phyloP scores from a whole-genome alignment of 2,888 invertebrate species.

The Melipona bicolor region DNA sequence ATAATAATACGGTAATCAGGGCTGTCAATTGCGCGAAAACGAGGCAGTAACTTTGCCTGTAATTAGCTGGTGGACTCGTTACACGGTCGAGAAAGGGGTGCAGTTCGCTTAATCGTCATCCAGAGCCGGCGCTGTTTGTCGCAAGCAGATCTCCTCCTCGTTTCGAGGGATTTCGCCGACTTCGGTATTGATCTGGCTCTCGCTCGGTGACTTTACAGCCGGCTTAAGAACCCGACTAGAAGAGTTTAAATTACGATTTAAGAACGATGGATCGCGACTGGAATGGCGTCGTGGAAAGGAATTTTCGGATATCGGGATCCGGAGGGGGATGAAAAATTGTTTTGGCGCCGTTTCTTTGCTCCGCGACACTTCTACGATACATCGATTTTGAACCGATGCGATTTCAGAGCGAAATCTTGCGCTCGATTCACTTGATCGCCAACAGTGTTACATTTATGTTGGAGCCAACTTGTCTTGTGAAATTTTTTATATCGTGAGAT shows the following conservation, averaged over 20 bases:
- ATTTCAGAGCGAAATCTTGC: no score
- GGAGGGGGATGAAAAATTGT: background rate
- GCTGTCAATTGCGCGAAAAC: conserved; percentile 45
- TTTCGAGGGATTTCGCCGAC: conserved; percentile 2
- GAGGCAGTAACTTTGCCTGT: conserved; percentile 40
- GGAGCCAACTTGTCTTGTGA: no score
- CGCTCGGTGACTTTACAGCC: background rate
- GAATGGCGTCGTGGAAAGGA: background rate
- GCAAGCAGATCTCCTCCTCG: background rate
- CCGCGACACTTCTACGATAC: background rate
- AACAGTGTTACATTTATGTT: no score
- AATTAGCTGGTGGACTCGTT: conserved; percentile 43
- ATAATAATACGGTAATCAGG: conserved; percentile 36
- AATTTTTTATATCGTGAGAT: no score
- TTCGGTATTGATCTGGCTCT: conserved; percentile 13
- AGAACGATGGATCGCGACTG: background rate
- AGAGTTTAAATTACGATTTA: conserved; percentile 19
- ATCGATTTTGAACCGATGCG: no score
- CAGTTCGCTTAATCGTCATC: conserved; percentile 3
- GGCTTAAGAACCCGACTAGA: conserved; percentile 3
- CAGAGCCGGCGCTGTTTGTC: background rate
- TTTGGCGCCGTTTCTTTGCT: background rate
- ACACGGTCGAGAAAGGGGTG: background rate
- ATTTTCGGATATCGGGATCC: background rate
- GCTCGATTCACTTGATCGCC: no score